Conservation (phyloP, 2,113 vertebrate genomes). For the Progne subis region DNA sequence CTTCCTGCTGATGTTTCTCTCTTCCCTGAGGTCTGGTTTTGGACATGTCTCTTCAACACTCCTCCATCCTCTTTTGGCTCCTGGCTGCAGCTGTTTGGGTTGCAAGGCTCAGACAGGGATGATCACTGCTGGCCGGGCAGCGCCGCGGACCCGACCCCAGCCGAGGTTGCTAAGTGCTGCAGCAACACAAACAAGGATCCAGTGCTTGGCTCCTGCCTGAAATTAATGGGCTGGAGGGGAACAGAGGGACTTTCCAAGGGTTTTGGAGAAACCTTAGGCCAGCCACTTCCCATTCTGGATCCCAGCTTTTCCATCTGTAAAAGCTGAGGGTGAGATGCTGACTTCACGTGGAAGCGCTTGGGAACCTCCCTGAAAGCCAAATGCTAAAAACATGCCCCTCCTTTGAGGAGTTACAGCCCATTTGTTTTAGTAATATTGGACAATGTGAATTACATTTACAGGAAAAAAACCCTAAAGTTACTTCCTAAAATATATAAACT, state of each 20-base stretch:
- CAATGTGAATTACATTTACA: background rate
- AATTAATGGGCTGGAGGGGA: background rate
- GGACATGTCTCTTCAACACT: background rate
- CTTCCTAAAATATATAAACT: background rate
- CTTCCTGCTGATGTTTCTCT: background rate
- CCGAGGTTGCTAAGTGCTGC: background rate
- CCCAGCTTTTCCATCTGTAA: background rate
- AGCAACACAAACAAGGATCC: background rate
- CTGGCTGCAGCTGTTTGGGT: background rate
- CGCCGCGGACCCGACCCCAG: accelerated
- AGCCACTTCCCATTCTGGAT: background rate
- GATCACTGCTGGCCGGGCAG: background rate
- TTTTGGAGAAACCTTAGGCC: background rate
- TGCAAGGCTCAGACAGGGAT: background rate
- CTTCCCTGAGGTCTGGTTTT: background rate
- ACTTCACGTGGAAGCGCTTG: background rate
- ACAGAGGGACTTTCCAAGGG: background rate
- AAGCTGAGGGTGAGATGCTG: background rate
- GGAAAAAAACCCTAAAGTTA: background rate
- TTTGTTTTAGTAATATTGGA: background rate
- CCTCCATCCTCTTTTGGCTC: background rate
- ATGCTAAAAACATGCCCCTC: background rate
- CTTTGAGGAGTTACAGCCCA: background rate
- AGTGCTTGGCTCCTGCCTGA: background rate
- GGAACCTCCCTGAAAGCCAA: background rate